These are phyloP conservation scores for Deroplatys truncata DNA, from an alignment of 2,888 invertebrate genomes.

Conservation along the genomic window DNA sequence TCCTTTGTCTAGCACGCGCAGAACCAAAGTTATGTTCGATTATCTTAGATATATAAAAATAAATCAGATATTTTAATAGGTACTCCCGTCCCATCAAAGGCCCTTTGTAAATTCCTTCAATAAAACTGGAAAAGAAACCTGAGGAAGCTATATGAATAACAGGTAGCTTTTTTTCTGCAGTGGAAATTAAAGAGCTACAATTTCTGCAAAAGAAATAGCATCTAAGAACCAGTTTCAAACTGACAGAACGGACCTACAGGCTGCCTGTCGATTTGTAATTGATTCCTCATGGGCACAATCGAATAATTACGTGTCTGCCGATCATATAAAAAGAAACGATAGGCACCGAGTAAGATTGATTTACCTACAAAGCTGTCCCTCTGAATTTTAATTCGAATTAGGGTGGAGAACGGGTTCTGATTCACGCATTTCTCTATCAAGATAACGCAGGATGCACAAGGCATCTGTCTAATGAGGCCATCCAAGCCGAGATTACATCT, in stretches of 20 bases:
- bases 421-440: constrained; percentile 9
- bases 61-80: too few relatives aligned
- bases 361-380: background rate
- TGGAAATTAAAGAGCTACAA: background rate
- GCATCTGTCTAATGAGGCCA: background rate
- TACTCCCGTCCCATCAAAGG: too few relatives aligned
- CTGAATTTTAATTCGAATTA: background rate
- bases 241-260: background rate
- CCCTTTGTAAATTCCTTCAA: too few relatives aligned
- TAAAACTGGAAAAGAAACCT: too few relatives aligned
- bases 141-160: too few relatives aligned
- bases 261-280: background rate
- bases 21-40: too few relatives aligned
- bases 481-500: background rate
- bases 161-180: too few relatives aligned
- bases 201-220: background rate
- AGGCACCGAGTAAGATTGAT: background rate
- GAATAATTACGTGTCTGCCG: background rate
- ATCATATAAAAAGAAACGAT: background rate
- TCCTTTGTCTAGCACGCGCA: too few relatives aligned
- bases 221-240: background rate
- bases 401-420: background rate
- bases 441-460: background rate
- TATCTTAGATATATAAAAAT: too few relatives aligned
- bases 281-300: background rate